Conservation (phyloP, 1,140 invertebrate genomes). For the Lepidurus couesii region DNA sequence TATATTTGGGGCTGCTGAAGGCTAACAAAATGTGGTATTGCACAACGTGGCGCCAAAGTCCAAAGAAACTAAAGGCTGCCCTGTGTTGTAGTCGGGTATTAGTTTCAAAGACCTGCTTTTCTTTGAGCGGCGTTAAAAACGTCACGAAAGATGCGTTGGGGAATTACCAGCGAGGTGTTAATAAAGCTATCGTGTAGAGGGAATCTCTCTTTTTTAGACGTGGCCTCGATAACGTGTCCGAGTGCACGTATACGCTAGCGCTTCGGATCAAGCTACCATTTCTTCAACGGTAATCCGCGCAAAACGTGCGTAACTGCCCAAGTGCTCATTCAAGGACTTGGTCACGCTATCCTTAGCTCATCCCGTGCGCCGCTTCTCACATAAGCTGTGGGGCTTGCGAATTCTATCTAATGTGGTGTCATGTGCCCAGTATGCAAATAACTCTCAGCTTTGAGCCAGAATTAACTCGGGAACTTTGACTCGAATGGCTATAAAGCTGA, state of each 20-base stretch:
- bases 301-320: neutral
- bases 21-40: neutral
- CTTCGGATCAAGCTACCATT: neutral
- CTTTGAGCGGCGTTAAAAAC: too few species aligned
- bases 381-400: neutral
- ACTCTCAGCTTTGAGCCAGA: constrained; percentile 1
- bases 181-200: too few species aligned
- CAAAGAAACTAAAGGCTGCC: too few species aligned
- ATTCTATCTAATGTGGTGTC: neutral
- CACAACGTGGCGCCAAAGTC: too few species aligned
- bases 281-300: neutral
- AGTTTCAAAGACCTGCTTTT: too few species aligned
- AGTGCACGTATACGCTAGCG: neutral
- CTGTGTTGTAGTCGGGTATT: too few species aligned
- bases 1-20: neutral
- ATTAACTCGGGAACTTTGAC: constrained; percentile 11
- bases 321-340: constrained; percentile 2
- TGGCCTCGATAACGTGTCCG: neutral
- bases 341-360: constrained; percentile 21
- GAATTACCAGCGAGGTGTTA: too few species aligned
- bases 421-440: constrained; percentile 16
- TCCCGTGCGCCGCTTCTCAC: neutral
- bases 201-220: too few species aligned
- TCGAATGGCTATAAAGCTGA: neutral
- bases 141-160: too few species aligned